Base-by-base conservation (phyloP, 1,140 invertebrate genomes). In the Temnothorax curvispinosus region DNA sequence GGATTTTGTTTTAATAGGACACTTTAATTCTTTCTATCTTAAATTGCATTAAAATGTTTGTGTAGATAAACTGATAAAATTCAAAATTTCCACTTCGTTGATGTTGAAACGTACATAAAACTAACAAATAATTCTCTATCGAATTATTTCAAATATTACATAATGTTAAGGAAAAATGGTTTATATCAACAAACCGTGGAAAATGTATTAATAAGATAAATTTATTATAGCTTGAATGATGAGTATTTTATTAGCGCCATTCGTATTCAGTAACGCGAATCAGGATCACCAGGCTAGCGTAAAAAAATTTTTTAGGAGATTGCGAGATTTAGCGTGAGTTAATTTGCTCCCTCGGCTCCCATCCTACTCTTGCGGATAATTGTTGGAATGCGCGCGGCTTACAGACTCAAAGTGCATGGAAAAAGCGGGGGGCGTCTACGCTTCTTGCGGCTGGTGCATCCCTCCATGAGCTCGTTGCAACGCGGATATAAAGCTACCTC, bases 401-500 rank as follows among this genome's bases (percentile, higher is more conserved):
- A 35, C 52, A 69, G 82, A 38, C 54, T 58, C n/a, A 67, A 64
- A 58, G 65, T 86, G 81, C 69, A 80, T 54, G 84, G 71, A 89
- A 89, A 89, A 89, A 89, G 27, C 27, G 27, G 67, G 35, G 58
- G 15, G 50, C 56, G 62, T 76, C 54, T 71, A 71, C 60, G 76
- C 71, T 89, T 89, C 88, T 89, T 89, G 88, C 84, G 87, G 88
- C 71, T 50, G 72, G 38, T 21, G 32, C 38, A 76, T 65, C 69
- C 52, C 82, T 77, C 80, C 74, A 56, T 54, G 72, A 47, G 47
- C 75, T 88, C 87, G 82, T 89, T 89, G 88, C 87, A 76, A 21
- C 69, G 75, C 13, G 87, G 64, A 89, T 89, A 89, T 87, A 89
- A 89, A 89, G 84, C 87, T 64, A 65, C 76, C 87, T 86, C 76